Evolutionary conservation across 2,113 vertebrate species (phyloP).

Genomic region (Chiloscyllium plagiosum): DNA sequence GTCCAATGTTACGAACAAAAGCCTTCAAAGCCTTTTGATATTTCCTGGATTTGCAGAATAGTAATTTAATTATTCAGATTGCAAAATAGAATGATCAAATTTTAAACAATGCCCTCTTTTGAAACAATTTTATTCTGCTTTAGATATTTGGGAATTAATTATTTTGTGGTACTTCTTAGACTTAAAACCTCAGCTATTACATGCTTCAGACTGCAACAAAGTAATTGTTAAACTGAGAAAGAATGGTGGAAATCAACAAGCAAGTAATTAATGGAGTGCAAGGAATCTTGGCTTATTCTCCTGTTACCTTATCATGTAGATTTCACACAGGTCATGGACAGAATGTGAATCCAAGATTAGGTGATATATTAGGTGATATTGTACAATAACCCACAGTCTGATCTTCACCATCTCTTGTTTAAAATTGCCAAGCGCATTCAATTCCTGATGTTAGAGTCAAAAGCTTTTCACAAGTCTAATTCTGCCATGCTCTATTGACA

Average conservation of each 20-base stretch:
- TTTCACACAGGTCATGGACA: not conserved
- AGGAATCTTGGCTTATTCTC: not conserved
- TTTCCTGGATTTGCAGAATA: not conserved
- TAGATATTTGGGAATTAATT: not conserved
- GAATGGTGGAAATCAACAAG: not conserved
- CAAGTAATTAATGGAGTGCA: not conserved
- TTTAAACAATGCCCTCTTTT: not conserved
- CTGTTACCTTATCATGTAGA: not conserved
- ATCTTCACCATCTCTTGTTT: not conserved
- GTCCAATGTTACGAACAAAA: not conserved
- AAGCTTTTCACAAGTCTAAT: not conserved
- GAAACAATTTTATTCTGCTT: not conserved
- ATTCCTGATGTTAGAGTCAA: not conserved
- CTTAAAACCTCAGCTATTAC: not conserved
- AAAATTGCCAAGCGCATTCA: not conserved
- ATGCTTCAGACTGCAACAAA: not conserved
- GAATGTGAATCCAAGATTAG: not conserved
- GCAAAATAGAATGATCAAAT: not conserved
- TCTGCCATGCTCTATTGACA: not conserved
- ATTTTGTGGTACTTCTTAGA: not conserved
- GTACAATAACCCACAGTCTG: not conserved
- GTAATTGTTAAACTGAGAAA: not conserved
- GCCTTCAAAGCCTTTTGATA: not conserved
- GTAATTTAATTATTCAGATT: not conserved
- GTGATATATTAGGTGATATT: not conserved